A percentile compares a stretch with the other conserved stretches of the same genome.
phyloP scores from a whole-genome alignment of 2,113 vertebrate species.

The Beaufortia kweichowensis region DNA sequence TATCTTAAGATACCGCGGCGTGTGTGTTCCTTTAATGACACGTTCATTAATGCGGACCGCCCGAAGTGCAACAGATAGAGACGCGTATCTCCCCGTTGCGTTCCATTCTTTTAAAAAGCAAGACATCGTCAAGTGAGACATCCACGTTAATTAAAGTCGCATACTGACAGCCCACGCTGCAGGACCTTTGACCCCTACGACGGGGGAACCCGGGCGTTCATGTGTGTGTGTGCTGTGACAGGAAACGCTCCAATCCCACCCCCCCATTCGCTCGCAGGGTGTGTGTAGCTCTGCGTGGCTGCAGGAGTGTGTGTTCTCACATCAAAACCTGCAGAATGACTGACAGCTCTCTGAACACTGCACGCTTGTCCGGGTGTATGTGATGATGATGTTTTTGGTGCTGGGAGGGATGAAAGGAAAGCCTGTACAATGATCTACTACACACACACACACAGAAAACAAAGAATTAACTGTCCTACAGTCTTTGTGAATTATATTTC shows the following conservation, averaged over 20 bases:
- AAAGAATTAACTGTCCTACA: not conserved
- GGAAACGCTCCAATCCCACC: not conserved
- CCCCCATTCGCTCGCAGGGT: not conserved
- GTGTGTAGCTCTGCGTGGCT: not conserved
- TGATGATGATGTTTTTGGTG: constrained; percentile 1
- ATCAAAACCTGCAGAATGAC: constrained; percentile 61
- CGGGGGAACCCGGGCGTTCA: constrained; percentile 3
- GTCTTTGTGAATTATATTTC: not conserved
- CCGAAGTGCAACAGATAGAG: constrained; percentile 50
- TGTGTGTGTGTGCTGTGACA: constrained; percentile 18
- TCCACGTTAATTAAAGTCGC: constrained; percentile 62
- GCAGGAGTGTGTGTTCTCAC: constrained; percentile 60
- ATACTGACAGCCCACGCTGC: constrained; percentile 55
- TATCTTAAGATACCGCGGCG: constrained; percentile 11
- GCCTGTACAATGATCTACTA: not conserved
- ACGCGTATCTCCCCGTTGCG: constrained; percentile 33
- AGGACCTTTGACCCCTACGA: constrained; percentile 64
- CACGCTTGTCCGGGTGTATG: not conserved
- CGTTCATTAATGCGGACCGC: constrained; percentile 63
- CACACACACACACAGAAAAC: constrained; percentile 2
- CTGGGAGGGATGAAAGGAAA: constrained; percentile 55
- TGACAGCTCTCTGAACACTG: constrained; percentile 59
- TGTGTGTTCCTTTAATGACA: constrained; percentile 52
- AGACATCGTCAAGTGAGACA: constrained; percentile 44
- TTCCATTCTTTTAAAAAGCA: constrained; percentile 31